phyloP scores from a whole-genome alignment of 2,888 invertebrate species.

The Scaptomyza parva region DNA sequence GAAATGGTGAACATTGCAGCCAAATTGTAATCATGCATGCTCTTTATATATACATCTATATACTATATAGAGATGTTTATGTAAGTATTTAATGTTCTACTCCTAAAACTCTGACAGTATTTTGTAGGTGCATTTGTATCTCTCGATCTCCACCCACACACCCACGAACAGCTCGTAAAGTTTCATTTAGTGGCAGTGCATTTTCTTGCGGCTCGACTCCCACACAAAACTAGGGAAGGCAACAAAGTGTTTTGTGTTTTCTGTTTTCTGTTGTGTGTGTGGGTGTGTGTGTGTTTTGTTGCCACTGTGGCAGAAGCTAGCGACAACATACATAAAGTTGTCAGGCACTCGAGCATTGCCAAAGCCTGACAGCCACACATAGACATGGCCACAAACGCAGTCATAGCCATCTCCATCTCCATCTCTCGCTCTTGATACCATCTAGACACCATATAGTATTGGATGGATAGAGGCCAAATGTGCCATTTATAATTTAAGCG shows the following conservation, averaged over 20 bases:
- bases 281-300: too few species aligned
- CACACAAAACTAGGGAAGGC: slow-evolving; percentile 64
- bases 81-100: slow-evolving; percentile 50
- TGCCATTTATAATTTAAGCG: slow-evolving; percentile 78
- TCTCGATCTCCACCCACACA: not conserved
- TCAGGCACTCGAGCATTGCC: slow-evolving; percentile 58
- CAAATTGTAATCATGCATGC: slow-evolving; percentile 61
- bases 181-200: slow-evolving; percentile 51
- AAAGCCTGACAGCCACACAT: slow-evolving; percentile 36
- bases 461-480: slow-evolving; percentile 63
- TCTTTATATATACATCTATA: too few species aligned
- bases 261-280: slow-evolving; percentile 37
- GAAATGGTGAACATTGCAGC: slow-evolving; percentile 1
- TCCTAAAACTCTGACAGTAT: slow-evolving; percentile 39
- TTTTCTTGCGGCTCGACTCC: slow-evolving; percentile 41
- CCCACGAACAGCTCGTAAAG: slow-evolving; percentile 44
- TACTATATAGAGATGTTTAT: not conserved
- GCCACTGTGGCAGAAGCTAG: slow-evolving; percentile 50
- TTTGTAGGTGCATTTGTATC: slow-evolving; percentile 14
- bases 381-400: slow-evolving; percentile 3
- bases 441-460: not conserved
- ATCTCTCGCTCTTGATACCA: too few species aligned
- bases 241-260: slow-evolving; percentile 76
- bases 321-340: slow-evolving; percentile 76
- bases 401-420: slow-evolving; percentile 9